Evolutionary conservation across 2,797 vertebrate genomes (phyloP).

Genomic region (Notolabrus celidotus): DNA sequence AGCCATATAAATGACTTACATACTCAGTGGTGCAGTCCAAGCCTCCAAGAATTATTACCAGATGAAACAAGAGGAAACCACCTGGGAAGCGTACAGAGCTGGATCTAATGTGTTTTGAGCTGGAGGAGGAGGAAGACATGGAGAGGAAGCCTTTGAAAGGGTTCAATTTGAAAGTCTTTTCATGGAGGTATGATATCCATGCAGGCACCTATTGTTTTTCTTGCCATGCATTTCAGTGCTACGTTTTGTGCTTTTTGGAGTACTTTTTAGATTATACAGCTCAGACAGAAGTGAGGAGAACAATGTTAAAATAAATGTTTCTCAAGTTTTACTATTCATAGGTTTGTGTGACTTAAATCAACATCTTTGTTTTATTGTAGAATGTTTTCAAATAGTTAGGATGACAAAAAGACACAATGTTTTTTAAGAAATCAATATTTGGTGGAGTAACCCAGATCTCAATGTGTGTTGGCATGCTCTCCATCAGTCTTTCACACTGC

Average conservation of each 20-base stretch:
- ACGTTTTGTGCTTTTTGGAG: neutral
- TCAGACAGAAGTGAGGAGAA: neutral
- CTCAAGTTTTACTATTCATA: too few species aligned
- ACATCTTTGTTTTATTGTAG: too few species aligned
- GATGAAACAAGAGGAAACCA: slow-evolving; percentile 46
- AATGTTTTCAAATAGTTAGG: too few species aligned
- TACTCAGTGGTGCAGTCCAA: slow-evolving; percentile 1
- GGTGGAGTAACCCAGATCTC: too few species aligned
- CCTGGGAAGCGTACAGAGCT: slow-evolving; percentile 44
- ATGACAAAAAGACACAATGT: too few species aligned
- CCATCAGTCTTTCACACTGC: too few species aligned
- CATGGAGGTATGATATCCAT: slow-evolving; percentile 22
- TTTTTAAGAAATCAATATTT: too few species aligned
- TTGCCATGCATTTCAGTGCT: neutral
- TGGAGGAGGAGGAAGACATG: slow-evolving; percentile 19
- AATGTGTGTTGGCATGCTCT: too few species aligned
- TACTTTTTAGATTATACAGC: neutral
- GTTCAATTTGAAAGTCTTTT: slow-evolving; percentile 27
- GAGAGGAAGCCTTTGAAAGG: slow-evolving; percentile 19
- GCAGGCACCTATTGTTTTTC: slow-evolving; percentile 7
- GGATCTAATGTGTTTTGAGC: slow-evolving; percentile 28
- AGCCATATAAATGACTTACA: slow-evolving; percentile 48
- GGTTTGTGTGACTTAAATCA: too few species aligned
- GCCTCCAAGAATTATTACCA: slow-evolving; percentile 43
- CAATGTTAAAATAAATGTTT: too few species aligned